phyloP scores from a whole-genome alignment of 2,113 vertebrate genomes.

The Eupsittula cactorum region DNA sequence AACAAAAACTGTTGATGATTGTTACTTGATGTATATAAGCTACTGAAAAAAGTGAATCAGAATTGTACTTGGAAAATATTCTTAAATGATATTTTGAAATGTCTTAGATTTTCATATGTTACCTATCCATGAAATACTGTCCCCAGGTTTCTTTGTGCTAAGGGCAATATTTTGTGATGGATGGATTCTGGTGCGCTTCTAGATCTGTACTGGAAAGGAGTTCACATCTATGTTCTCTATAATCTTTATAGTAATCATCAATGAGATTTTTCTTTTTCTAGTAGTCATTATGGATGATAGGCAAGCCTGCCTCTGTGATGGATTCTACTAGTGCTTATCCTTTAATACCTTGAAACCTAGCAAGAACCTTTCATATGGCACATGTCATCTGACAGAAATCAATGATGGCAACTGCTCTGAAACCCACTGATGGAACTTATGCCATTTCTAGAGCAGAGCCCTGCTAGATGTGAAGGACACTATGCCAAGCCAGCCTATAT shows the following conservation, averaged over 20 bases:
- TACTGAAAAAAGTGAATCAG: neutral
- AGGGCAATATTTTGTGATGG: neutral
- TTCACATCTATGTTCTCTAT: neutral
- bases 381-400: fast-evolving
- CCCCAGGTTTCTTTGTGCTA: neutral
- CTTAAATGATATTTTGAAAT: neutral
- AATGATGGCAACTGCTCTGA: neutral
- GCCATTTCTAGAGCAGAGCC: neutral
- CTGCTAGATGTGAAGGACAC: neutral
- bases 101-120: neutral
- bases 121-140: neutral
- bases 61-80: neutral
- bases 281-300: too few species aligned
- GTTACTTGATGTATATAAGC: neutral
- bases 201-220: neutral
- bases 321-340: neutral
- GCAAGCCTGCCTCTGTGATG: neutral
- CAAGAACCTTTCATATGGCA: neutral
- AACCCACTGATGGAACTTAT: neutral
- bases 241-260: neutral
- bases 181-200: neutral
- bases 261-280: neutral
- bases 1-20: neutral
- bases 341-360: neutral
- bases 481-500: neutral